Evolutionary conservation across 2,888 invertebrate genomes (phyloP), one percentile per base, ranked within the genome.

Genomic region (Drosophila phalerata): DNA sequence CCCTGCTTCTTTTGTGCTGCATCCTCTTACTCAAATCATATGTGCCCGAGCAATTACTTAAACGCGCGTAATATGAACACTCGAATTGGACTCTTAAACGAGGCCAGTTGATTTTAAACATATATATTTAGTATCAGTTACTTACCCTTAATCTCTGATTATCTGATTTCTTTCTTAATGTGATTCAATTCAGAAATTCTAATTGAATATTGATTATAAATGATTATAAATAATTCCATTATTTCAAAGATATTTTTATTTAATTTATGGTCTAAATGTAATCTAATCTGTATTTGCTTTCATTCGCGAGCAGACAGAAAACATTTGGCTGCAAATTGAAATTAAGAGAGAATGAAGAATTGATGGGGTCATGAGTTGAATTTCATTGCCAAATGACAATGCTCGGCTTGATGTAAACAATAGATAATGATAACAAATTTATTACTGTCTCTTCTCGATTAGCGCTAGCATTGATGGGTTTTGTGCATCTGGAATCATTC

Each of bases 381-480:
- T 63, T 70, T 69, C 53, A 81, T 62, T 78, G 81, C 55, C 72
- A 70, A 74, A 64, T 58, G 55, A 28, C 56, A 63, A 61, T 61
- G 58, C 22, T 25, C 42, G 22, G n/a, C 19, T 34, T 15, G 45
- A 53, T 64, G 48, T 73, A 75, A 86, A 70, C 69, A 66, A 55
- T 45, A 65, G 32, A 65, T 69, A 78, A 86, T 81, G 76, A 62
- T 69, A 43, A 43, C 70, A 81, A 90, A 82, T 90, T 86, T 87
- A 88, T 88, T 81, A 64, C 49, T 28, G 45, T 45, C 34, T 45
- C 13, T 13, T 79, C 73, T 66, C 77, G 70, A 78, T 77, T 78
- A 72, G 49, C 58, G 34, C 6, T 43, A 6, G 10, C 55, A 40
- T 28, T 52, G 51, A 61, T 53, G 55, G 45, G 34, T 38, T 34